Evolutionary conservation across 2,888 invertebrate genomes (phyloP).

Genomic region (Nowickia ferox): DNA sequence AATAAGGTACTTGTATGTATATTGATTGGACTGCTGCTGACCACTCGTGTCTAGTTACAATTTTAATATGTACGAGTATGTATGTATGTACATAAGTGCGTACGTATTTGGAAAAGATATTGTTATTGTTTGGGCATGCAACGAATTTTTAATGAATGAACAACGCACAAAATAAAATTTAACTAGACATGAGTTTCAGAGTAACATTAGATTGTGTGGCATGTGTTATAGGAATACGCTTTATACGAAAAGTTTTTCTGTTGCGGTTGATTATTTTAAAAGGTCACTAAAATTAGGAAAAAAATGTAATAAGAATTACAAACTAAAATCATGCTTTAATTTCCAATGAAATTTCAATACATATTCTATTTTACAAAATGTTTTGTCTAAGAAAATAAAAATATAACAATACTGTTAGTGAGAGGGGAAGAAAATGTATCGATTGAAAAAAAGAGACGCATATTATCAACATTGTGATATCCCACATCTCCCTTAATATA

Average conservation of each 20-base stretch:
- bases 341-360: conserved; percentile 16
- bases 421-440: background rate
- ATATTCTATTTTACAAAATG: background rate
- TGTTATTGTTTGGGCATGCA: conserved; percentile 62
- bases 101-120: conserved; percentile 60
- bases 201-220: background rate
- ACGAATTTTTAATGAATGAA: conserved; percentile 63
- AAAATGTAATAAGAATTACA: background rate
- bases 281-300: conserved; percentile 26
- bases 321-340: conserved; percentile 12
- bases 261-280: conserved; percentile 11
- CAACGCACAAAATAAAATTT: conserved; percentile 6
- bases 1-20: conserved; percentile 40
- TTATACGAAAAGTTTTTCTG: background rate
- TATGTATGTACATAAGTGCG: background rate
- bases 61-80: conserved; percentile 2
- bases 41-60: conserved; percentile 45
- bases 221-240: conserved; percentile 10
- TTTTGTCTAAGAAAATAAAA: background rate
- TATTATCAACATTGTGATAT: too few species aligned
- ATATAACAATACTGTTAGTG: background rate
- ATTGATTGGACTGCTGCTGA: conserved; percentile 52
- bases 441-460: background rate
- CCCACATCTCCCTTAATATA: too few species aligned
- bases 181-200: background rate